Base-by-base conservation (phyloP, 2,888 invertebrate genomes). In the Eubasilissa splendida region DNA sequence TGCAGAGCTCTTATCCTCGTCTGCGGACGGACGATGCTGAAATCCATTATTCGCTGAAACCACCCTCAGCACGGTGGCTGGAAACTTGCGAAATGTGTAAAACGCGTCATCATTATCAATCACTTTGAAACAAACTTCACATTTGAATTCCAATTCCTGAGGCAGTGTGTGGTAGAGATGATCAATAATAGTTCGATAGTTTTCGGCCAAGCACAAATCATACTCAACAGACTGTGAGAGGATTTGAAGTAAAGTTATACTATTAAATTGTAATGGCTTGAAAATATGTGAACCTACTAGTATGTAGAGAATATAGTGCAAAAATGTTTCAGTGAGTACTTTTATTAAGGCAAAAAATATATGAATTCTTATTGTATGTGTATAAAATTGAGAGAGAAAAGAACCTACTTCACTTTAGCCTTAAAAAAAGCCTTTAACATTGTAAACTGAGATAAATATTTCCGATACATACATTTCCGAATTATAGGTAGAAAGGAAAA, bases 81-180 rank as follows among this genome's bases (percentile, higher is more conserved):
- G 14, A 53, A 70, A 77, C 66, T 71, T 59, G 60, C 22, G 60
- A 68, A 77, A 60, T 77, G 76, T 77, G 77, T 42, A 77, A 77
- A 80, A 80, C 74, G 71, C 77, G 77, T 74, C 80, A 80, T 80
- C 80, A 80, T 80, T 80, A 80, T 80, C 80, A 80, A 80, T 80
- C 80, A 77, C 77, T 71, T 74, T 33, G n/a, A 42, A 66, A 31
- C 60, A 77, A 80, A 76, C 56, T 80, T 56, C 53, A 77, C 73
- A 66, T 76, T 77, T 56, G 80, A 80, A 80, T 76, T 80, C 77
- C 80, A 77, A 73, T 77, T 73, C n/a, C 52, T 31, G 11, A n/a
- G 53, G 70, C 70, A 5, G 53, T 53, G 33, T 70, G 53, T 70
- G 56, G 42, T 66, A 31, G 14, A 11, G 14, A 50, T 70, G 58